Percentiles rank a stretch among this genome's conserved stretches.
These are phyloP conservation scores for Linyphia triangularis DNA, from an alignment of 2,888 invertebrate genomes.

Conservation along the genomic window DNA sequence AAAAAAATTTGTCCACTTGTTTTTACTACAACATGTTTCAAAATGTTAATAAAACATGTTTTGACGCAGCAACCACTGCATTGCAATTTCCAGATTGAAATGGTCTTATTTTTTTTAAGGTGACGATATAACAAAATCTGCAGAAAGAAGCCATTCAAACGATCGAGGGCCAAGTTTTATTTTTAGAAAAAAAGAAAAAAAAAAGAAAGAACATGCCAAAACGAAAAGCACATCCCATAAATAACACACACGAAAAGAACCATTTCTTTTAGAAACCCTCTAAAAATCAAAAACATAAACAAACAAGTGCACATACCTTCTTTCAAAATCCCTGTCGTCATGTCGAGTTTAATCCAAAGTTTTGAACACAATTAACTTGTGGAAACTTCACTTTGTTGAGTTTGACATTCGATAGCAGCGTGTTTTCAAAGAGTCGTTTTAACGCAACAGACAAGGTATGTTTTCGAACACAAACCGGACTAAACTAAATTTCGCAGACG, in stretches of 20 bases:
- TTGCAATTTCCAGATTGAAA: no score
- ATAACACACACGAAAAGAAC: background rate
- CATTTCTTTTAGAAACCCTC: background rate
- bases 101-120: no score
- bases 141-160: no score
- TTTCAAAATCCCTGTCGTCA: background rate
- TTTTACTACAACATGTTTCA: no score
- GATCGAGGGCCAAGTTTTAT: no score
- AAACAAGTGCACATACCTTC: background rate
- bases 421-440: background rate
- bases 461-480: background rate
- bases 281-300: background rate
- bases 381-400: background rate
- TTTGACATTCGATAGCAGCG: background rate
- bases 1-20: no score
- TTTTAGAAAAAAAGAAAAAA: no score
- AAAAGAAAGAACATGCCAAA: no score
- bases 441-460: background rate
- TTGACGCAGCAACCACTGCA: no score
- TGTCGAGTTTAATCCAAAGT: background rate
- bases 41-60: no score
- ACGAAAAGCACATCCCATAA: background rate
- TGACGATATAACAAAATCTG: no score
- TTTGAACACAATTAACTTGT: background rate
- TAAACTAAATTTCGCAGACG: background rate